phyloP scores from a whole-genome alignment of 92 coral and sea anemone genomes.

The Parazoanthus atlanticus region DNA sequence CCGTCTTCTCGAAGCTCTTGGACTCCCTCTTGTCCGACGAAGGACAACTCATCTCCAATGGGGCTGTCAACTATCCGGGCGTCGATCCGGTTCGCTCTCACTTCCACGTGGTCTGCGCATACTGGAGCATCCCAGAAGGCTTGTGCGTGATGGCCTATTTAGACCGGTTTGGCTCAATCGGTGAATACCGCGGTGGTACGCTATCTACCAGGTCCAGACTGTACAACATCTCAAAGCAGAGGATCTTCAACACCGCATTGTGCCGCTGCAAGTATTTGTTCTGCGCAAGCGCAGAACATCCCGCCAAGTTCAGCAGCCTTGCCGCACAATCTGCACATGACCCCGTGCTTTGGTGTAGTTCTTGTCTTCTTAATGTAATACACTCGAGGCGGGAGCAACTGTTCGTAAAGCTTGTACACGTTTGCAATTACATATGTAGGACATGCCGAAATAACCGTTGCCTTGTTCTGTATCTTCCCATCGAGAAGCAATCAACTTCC shows the following conservation, averaged over 20 bases:
- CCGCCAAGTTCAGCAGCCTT: background rate
- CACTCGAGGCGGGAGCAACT: too few relatives aligned
- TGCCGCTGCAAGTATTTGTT: too few relatives aligned
- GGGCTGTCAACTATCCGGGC: too few relatives aligned
- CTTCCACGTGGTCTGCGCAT: too few relatives aligned
- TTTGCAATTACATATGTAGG: background rate
- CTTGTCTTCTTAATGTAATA: background rate
- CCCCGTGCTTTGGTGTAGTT: background rate
- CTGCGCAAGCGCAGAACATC: too few relatives aligned
- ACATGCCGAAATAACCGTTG: background rate
- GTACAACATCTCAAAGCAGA: too few relatives aligned
- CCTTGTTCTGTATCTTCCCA: conserved; percentile 7
- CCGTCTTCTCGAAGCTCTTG: too few relatives aligned
- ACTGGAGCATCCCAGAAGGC: background rate
- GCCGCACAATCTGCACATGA: background rate
- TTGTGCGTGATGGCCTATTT: background rate
- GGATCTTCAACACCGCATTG: conserved; percentile 7
- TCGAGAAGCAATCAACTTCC: conserved; percentile 8
- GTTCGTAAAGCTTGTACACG: too few relatives aligned
- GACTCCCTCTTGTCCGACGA: too few relatives aligned
- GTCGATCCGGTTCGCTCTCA: too few relatives aligned
- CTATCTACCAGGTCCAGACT: too few relatives aligned
- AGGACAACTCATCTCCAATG: too few relatives aligned
- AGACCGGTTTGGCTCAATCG: background rate
- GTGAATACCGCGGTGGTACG: background rate